These are phyloP conservation scores for Nomada fucata DNA, from an alignment of 2,888 invertebrate species.

Conservation along the genomic window DNA sequence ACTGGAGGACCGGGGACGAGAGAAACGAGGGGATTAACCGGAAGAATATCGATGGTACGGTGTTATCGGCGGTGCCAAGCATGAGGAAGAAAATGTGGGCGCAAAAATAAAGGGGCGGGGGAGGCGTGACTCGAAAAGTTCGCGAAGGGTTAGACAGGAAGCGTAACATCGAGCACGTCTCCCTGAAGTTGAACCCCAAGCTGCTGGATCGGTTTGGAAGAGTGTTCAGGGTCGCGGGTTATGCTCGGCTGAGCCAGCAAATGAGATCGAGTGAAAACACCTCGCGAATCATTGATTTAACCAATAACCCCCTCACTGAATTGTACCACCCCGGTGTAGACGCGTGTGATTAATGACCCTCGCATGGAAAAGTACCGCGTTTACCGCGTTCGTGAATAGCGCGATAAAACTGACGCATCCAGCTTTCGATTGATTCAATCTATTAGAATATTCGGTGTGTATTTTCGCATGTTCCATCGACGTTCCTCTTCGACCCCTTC, in stretches of 20 bases:
- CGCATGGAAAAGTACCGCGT: slow-evolving; percentile 73
- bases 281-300: slow-evolving; percentile 53
- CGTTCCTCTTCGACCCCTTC: too few relatives aligned
- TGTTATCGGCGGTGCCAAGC: slow-evolving; percentile 50
- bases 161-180: slow-evolving; percentile 52
- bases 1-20: slow-evolving; percentile 5
- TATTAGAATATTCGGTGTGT: slow-evolving; percentile 48
- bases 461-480: too few relatives aligned
- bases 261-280: slow-evolving; percentile 72
- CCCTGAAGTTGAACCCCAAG: slow-evolving; percentile 49
- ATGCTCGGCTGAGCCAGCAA: slow-evolving; percentile 69
- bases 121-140: slow-evolving; percentile 13
- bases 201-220: slow-evolving; percentile 62
- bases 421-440: slow-evolving; percentile 56
- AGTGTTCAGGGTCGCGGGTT: slow-evolving; percentile 71
- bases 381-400: slow-evolving; percentile 61
- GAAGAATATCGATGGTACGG: slow-evolving; percentile 51
- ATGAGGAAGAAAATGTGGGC: neutral
- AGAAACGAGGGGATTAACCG: slow-evolving; percentile 42
- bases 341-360: slow-evolving; percentile 70
- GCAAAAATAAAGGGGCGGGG: slow-evolving; percentile 3
- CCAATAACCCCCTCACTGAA: slow-evolving; percentile 53
- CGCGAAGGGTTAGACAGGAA: slow-evolving; percentile 44
- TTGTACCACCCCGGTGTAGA: slow-evolving; percentile 71
- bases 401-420: slow-evolving; percentile 39